Base-by-base conservation (phyloP, 2,797 vertebrate species). In the Bradypodion pumilum region DNA sequence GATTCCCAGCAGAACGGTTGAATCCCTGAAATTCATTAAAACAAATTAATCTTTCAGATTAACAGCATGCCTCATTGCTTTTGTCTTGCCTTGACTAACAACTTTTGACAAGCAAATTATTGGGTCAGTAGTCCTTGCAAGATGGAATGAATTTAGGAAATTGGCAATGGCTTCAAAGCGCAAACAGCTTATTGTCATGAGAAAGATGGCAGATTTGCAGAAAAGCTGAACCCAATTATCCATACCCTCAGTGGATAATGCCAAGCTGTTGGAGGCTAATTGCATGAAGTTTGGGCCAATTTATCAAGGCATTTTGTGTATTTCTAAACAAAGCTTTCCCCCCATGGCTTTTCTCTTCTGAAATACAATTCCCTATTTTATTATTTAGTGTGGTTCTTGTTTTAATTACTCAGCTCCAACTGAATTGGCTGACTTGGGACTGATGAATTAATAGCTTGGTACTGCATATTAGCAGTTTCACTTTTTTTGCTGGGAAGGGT, bases 21-120 rank as follows among this genome's bases (percentile, higher is more conserved):
- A 82, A 90, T 92, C 83, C 75, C 74, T 84, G 56, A 81, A 92
- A 93, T 88, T 92, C 88, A 82, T 89, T 88, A 87, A 1, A 6
- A 89, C 86, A 92, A 82, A 92, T 92, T 90, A 83, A 90, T 94
- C 89, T 87, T 82, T 83, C 79, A 78, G 91, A 92, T 93, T 94
- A 90, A 77, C 83, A 83, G 46, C 83, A 82, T 84, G 90, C 87
- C 91, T 89, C 90, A 86, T 89, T 91, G 78, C 88, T 87, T 93
- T 90, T 89, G 86, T 89, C 88, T 84, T 92, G 85, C 89, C 87
- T 89, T 82, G 78, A 85, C 90, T 94, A 93, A 93, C 86, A 86
- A 85, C 82, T 93, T 94, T 91, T 95, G 94, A 94, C 94, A 94
- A 92, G 91, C 90, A 86, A 93, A 93, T 94, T 94, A 92, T 85